Evolutionary conservation across 2,888 invertebrate genomes (phyloP).

Genomic region (Drosophila anomalata): DNA sequence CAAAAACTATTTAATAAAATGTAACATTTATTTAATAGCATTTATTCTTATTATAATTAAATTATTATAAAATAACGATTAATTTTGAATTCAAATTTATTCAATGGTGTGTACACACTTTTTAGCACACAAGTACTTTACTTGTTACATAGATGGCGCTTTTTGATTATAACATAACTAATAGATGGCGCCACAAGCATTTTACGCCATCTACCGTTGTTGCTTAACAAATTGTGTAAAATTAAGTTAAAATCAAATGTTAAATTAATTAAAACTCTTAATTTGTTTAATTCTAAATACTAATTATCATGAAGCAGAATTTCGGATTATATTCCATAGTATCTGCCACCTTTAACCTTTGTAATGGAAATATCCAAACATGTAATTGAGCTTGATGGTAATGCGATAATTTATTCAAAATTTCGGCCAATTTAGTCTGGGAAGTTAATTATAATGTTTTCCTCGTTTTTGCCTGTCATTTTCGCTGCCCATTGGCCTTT

Average conservation of each 20-base stretch:
- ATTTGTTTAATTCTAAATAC: not conserved
- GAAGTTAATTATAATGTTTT: slow-evolving; percentile 27
- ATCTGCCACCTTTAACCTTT: not conserved
- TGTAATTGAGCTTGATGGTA: slow-evolving; percentile 56
- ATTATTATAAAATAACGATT: not conserved
- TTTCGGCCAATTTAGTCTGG: slow-evolving; percentile 40
- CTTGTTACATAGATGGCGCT: not conserved
- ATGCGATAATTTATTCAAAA: slow-evolving; percentile 55
- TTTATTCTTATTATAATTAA: not conserved
- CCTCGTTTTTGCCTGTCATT: slow-evolving; percentile 21
- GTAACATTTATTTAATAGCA: too few relatives aligned
- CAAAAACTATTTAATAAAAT: too few relatives aligned
- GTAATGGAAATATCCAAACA: slow-evolving; percentile 4
- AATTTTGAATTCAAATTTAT: not conserved
- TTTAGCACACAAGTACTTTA: not conserved
- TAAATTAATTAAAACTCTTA: not conserved
- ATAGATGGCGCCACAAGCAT: not conserved
- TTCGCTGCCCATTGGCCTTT: slow-evolving; percentile 24
- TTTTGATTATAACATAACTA: not conserved
- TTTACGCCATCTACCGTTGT: not conserved
- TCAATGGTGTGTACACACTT: not conserved
- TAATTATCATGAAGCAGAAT: too few relatives aligned
- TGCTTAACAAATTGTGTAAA: too few relatives aligned
- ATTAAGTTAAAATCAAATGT: too few relatives aligned
- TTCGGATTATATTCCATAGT: not conserved